These are phyloP conservation scores for Patagioenas fasciata DNA, from an alignment of 2,113 vertebrate species.

Conservation along the genomic window DNA sequence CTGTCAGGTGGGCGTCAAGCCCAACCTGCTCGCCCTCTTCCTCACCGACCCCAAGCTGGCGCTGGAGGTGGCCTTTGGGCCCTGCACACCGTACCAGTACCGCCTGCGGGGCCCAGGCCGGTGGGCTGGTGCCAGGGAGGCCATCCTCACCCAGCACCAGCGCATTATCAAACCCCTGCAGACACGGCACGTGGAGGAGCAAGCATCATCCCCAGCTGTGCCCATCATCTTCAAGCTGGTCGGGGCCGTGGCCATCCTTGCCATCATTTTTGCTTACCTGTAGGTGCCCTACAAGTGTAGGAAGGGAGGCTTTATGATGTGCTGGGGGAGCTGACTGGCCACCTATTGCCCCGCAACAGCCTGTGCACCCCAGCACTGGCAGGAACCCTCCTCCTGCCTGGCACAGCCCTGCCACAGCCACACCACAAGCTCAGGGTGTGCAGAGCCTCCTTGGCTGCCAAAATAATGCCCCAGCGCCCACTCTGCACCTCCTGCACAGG, in stretches of 20 bases:
- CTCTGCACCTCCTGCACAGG: accelerated
- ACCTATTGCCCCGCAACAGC: not conserved
- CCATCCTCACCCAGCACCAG: conserved; percentile 81
- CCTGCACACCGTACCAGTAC: conserved; percentile 85
- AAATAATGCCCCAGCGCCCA: accelerated
- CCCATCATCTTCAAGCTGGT: conserved; percentile 7
- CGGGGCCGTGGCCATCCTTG: not conserved
- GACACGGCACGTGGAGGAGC: conserved; percentile 46
- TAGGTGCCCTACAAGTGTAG: not conserved
- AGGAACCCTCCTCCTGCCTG: not conserved
- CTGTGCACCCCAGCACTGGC: not conserved
- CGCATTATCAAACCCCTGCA: conserved; percentile 76
- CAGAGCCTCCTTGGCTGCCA: not conserved
- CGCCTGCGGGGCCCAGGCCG: conserved; percentile 78
- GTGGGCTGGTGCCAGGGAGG: conserved; percentile 76
- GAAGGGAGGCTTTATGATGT: not conserved
- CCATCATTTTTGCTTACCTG: not conserved
- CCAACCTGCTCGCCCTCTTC: conserved; percentile 70
- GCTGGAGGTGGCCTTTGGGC: conserved; percentile 72
- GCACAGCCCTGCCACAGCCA: accelerated
- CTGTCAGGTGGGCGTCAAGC: conserved; percentile 75
- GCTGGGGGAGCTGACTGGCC: not conserved
- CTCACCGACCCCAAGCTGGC: conserved; percentile 81
- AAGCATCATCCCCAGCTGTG: accelerated
- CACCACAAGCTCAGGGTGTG: accelerated